These are phyloP conservation scores for Lumbricus terrestris DNA, from an alignment of 2,888 invertebrate species.

Conservation along the genomic window DNA sequence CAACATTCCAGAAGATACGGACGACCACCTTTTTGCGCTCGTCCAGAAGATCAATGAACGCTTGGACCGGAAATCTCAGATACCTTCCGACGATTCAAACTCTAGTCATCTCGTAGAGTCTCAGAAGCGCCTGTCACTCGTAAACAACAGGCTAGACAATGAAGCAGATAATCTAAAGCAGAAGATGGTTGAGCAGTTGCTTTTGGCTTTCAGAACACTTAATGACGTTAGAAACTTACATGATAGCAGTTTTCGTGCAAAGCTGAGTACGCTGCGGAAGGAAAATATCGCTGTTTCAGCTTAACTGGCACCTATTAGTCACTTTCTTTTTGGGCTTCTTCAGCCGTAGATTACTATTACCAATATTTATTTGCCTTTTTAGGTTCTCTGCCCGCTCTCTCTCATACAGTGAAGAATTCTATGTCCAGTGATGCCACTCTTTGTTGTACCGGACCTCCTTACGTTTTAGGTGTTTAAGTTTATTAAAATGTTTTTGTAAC, in stretches of 20 bases:
- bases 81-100: neutral
- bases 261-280: neutral
- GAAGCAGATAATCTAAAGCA: neutral
- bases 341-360: neutral
- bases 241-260: neutral
- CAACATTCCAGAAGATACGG: conserved; percentile 56
- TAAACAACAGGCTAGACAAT: neutral
- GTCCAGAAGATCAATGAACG: neutral
- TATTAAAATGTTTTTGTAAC: too few relatives aligned
- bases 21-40: conserved; percentile 13
- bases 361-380: neutral
- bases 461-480: too few relatives aligned
- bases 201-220: neutral
- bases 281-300: neutral
- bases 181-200: neutral
- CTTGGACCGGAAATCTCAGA: neutral
- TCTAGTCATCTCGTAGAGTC: neutral
- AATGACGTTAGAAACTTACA: neutral
- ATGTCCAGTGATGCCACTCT: too few relatives aligned
- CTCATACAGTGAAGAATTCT: too few relatives aligned
- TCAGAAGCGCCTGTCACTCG: neutral
- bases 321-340: neutral
- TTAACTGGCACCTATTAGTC: neutral
- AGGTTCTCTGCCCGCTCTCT: too few relatives aligned
- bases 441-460: too few relatives aligned